Evolutionary conservation across 2,888 invertebrate genomes (phyloP).

Genomic region (Epirrhoe tristata): DNA sequence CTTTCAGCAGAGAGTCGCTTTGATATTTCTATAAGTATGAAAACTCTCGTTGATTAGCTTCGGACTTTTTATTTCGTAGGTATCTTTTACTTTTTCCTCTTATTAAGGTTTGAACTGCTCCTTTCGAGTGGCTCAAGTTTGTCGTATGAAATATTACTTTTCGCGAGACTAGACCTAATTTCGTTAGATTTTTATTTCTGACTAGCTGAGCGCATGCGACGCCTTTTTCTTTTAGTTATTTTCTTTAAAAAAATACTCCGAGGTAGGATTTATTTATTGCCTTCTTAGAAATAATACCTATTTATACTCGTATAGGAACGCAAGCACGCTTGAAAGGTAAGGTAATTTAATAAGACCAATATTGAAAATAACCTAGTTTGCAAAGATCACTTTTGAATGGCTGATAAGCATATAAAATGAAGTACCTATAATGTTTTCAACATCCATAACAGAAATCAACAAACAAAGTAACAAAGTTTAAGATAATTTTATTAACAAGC

Average conservation of each 20-base stretch:
- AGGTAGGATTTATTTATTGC: background rate
- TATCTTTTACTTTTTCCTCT: conserved; percentile 63
- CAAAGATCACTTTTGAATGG: conserved; percentile 10
- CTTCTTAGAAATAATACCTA: too few species aligned
- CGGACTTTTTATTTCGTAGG: conserved; percentile 64
- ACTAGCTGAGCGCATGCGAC: background rate
- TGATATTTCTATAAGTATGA: conserved; percentile 72
- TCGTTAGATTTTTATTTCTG: conserved; percentile 11
- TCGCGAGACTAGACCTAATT: conserved; percentile 15
- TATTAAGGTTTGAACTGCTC: conserved; percentile 60
- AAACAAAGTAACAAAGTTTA: conserved; percentile 12
- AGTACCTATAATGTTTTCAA: too few species aligned
- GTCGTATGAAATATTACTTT: conserved; percentile 51
- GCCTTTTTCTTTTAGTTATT: background rate
- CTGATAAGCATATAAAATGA: too few species aligned
- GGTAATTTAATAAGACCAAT: too few species aligned
- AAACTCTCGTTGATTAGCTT: conserved; percentile 76
- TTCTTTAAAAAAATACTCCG: background rate
- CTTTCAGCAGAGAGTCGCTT: conserved; percentile 69
- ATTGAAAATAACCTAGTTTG: conserved; percentile 12
- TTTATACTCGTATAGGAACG: too few species aligned
- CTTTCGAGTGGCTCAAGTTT: conserved; percentile 55
- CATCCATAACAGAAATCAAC: background rate
- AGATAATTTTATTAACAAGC: background rate
- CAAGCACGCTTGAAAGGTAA: too few species aligned